Base-by-base conservation (phyloP, 2,797 vertebrate species). In the Rhynchonycteris naso region DNA sequence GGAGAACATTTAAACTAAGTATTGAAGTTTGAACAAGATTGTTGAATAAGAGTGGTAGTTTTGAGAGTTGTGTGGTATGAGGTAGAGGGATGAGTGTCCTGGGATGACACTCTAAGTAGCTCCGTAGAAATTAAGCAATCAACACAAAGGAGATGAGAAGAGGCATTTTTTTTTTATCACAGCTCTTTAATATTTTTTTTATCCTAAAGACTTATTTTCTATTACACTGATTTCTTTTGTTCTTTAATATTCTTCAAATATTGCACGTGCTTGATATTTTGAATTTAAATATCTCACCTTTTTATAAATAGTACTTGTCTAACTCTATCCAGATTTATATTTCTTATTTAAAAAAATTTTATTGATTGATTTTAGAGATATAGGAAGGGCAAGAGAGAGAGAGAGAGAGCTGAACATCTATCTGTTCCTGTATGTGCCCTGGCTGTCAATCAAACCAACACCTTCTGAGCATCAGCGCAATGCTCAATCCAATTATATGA, bases 231-330 rank as follows among this genome's bases (percentile, higher is more conserved):
- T 81, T 88, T 91, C 79, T 78, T 0, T 79, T 68, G 13, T 68
- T 92, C 22, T 85, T 95, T 43, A 54, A 18, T 88, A 74, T 9
- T 71, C 50, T 87, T 69, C 71, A 59, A 95, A 76, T 86, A 54
- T 10, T 88, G 33, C 26, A 93, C 30, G 11, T 88, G 22, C 13
- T 90, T 85, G 52, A 28, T 76, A 92, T 58, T 69, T 92, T 94
- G 59, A 33, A 19, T 28, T 90, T 90, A 24, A 93, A 54, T 13
- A 69, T 71, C 2, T 78, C 19, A 79, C 59, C 38, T 43, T 43
- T 43, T 43, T 4, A 43, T 26, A 79, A 50, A 76, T 61, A 89
- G 13, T n/a, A 19, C 9, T n/a, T 43, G 38, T 43, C 38, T 83
- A 71, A 50, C 65, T 87, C 22, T 10, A 82, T 16, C 18, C 14